phyloP scores from a whole-genome alignment of 2,113 vertebrate species.

The Glareola pratincola region DNA sequence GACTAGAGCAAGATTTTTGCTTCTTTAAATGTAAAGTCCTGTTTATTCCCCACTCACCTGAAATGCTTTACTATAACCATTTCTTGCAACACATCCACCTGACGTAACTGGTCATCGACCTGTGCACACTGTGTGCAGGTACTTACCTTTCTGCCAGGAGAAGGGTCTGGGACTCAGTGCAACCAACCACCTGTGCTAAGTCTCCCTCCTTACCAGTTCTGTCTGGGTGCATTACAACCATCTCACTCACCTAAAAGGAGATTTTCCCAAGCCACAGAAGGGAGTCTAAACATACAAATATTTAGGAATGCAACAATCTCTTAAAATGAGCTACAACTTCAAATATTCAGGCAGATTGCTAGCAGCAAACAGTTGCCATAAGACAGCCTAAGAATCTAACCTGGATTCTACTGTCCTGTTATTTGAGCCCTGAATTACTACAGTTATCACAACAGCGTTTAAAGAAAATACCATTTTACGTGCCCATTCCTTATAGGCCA shows the following conservation, averaged over 20 bases:
- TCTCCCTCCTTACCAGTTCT: neutral
- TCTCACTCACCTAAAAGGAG: neutral
- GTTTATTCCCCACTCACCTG: neutral
- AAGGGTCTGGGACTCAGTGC: neutral
- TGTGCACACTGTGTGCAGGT: neutral
- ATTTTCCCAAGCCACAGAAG: neutral
- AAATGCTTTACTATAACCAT: neutral
- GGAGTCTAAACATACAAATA: neutral
- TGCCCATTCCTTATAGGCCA: neutral
- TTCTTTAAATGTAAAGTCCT: neutral
- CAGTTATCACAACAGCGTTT: neutral
- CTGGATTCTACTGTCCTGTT: neutral
- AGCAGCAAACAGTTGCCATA: neutral
- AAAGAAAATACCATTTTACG: neutral
- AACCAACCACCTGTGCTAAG: neutral
- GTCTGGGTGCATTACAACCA: neutral
- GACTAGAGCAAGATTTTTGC: neutral
- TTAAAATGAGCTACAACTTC: neutral
- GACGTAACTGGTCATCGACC: neutral
- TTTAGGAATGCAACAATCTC: neutral
- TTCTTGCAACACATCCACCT: neutral
- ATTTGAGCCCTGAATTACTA: neutral
- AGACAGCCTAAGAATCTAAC: neutral
- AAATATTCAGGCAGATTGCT: neutral
- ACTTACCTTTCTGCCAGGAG: neutral